These are phyloP conservation scores for Eupithecia dodoneata DNA, from an alignment of 2,888 invertebrate genomes.

Conservation along the genomic window DNA sequence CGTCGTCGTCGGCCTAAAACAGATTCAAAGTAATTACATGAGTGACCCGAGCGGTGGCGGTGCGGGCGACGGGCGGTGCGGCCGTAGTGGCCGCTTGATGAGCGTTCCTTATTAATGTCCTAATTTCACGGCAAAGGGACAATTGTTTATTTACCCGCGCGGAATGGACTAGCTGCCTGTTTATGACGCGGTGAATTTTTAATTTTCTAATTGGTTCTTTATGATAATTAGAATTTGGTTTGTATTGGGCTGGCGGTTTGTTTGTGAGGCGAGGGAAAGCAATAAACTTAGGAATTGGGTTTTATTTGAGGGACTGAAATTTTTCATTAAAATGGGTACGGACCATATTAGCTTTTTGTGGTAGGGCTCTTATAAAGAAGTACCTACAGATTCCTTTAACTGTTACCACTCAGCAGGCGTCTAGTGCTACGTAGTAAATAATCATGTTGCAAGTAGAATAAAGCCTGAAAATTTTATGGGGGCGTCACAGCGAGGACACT, in stretches of 20 bases:
- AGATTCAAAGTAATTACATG: constrained; percentile 28
- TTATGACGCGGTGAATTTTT: constrained; percentile 15
- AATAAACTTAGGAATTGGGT: neutral
- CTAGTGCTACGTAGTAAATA: neutral
- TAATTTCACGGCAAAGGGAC: constrained; percentile 35
- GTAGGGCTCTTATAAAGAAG: neutral
- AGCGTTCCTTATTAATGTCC: constrained; percentile 32
- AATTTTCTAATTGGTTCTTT: constrained; percentile 21
- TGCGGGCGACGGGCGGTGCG: neutral
- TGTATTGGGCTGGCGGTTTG: neutral
- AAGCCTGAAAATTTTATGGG: neutral
- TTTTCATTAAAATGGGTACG: neutral
- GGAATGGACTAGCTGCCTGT: constrained; percentile 22
- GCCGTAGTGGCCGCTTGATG: constrained; percentile 26
- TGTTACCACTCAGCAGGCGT: neutral
- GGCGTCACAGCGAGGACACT: no score
- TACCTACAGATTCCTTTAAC: neutral
- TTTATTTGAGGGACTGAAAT: neutral
- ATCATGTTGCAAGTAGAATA: neutral
- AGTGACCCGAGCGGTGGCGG: constrained; percentile 6
- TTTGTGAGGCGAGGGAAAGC: neutral
- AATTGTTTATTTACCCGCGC: constrained; percentile 31
- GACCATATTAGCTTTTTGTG: neutral
- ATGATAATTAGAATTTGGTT: constrained; percentile 3
- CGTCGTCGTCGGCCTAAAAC: neutral